Conservation (phyloP, 1,140 invertebrate genomes). For the Lucilia sericata region DNA sequence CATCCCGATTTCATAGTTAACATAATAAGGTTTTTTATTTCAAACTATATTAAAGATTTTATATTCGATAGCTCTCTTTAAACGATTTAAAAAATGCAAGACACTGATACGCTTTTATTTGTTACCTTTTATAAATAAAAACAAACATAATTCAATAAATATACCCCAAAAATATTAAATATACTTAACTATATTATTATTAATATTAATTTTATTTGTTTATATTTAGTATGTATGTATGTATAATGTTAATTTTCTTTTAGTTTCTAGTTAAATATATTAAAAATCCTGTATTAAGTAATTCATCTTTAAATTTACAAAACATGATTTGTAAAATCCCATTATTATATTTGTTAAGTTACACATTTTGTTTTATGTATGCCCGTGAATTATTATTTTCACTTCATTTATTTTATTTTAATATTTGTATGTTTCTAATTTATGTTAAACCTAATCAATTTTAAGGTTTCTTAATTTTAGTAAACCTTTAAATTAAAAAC, state of each 20-base stretch:
- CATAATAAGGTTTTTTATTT: too few relatives aligned
- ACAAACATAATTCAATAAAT: background rate
- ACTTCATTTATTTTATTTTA: background rate
- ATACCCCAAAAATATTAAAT: background rate
- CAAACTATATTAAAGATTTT: too few relatives aligned
- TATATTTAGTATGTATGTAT: background rate
- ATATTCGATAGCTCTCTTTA: too few relatives aligned
- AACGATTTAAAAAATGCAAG: too few relatives aligned
- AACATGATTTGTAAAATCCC: slow-evolving; percentile 19
- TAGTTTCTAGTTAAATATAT: background rate
- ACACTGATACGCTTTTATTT: slow-evolving; percentile 12
- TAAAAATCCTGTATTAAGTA: background rate
- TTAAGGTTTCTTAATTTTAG: background rate
- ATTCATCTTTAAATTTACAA: background rate
- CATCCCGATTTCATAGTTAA: too few relatives aligned
- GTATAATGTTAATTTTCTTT: background rate
- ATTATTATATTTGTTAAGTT: background rate
- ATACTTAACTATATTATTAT: slow-evolving; percentile 9
- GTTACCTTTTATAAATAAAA: background rate
- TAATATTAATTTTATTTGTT: background rate
- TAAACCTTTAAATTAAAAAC: background rate
- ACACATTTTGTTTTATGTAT: slow-evolving; percentile 17
- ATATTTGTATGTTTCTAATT: slow-evolving; percentile 3
- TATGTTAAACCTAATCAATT: background rate
- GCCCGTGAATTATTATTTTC: background rate